Evolutionary conservation across 2,888 invertebrate genomes (phyloP).

Genomic region (Ormyrus labotus): DNA sequence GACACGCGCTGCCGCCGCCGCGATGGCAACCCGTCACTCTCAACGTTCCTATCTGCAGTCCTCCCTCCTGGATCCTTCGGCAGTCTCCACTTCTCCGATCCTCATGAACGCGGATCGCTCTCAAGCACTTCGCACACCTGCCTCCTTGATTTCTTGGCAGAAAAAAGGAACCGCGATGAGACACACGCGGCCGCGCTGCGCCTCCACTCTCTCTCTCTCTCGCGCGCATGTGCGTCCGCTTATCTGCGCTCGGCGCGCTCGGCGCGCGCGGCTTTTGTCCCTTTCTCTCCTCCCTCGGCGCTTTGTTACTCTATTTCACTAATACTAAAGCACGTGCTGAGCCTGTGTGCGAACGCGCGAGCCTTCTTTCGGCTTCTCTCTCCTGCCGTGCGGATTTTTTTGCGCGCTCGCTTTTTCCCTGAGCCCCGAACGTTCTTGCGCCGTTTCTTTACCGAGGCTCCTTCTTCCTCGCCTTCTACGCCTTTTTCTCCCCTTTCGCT

Average conservation of each 20-base stretch:
- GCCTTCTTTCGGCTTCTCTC: neutral
- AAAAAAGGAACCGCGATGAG: no score
- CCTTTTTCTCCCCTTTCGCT: conserved; percentile 13
- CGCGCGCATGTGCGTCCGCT: conserved; percentile 10
- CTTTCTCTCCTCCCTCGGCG: conserved; percentile 25
- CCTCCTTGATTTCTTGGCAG: neutral
- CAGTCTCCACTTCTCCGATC: neutral
- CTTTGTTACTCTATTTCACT: conserved; percentile 24
- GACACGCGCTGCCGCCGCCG: conserved; percentile 39
- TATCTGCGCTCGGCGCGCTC: conserved; percentile 3
- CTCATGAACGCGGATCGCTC: no score
- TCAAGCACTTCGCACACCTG: neutral
- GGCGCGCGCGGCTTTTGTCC: neutral
- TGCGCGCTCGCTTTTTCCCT: neutral
- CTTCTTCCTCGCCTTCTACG: neutral
- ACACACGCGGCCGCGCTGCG: neutral
- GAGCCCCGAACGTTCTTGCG: neutral
- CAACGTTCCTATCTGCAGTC: neutral
- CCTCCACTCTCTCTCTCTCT: conserved; percentile 1
- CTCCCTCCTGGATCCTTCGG: neutral
- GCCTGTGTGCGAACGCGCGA: neutral
- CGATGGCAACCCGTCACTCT: conserved; percentile 49
- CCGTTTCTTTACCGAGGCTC: neutral
- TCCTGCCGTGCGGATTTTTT: neutral
- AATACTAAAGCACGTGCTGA: conserved; percentile 10